A percentile compares a stretch with the other conserved stretches of the same genome.
These are phyloP conservation scores for Cromileptes altivelis DNA, from an alignment of 2,113 vertebrate genomes.

Conservation along the genomic window DNA sequence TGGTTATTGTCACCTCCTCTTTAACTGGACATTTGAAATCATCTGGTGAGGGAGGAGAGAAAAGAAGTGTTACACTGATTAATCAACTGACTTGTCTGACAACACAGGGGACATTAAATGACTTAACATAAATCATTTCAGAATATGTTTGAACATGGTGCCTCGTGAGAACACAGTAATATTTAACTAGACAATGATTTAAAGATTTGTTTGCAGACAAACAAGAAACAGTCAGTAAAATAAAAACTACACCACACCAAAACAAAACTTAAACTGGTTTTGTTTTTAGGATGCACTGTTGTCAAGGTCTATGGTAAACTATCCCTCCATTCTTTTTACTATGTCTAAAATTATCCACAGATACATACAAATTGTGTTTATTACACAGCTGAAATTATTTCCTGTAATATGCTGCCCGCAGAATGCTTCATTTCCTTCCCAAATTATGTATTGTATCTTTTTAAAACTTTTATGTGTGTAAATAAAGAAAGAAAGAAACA, in stretches of 20 bases:
- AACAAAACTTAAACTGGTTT: neutral
- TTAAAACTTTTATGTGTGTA: too few relatives aligned
- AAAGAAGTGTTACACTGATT: neutral
- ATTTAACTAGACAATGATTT: neutral
- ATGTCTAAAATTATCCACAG: too few relatives aligned
- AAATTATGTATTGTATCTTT: too few relatives aligned
- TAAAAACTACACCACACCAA: neutral
- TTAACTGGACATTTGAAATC: slow-evolving; percentile 93
- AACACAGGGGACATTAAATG: neutral
- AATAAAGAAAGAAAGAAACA: too few relatives aligned
- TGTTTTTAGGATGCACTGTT: too few relatives aligned
- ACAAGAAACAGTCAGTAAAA: neutral
- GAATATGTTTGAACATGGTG: neutral
- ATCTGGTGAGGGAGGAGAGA: slow-evolving; percentile 74
- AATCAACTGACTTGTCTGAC: neutral
- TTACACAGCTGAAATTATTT: too few relatives aligned
- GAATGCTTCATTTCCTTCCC: too few relatives aligned
- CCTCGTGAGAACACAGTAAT: neutral
- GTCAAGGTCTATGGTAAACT: too few relatives aligned
- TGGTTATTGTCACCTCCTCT: slow-evolving; percentile 91
- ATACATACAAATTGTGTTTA: too few relatives aligned
- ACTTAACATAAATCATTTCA: neutral
- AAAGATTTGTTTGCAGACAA: neutral
- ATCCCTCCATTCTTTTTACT: too few relatives aligned
- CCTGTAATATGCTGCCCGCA: too few relatives aligned